Evolutionary conservation across 2,797 vertebrate genomes (phyloP).

Genomic region (Danio tinwini): DNA sequence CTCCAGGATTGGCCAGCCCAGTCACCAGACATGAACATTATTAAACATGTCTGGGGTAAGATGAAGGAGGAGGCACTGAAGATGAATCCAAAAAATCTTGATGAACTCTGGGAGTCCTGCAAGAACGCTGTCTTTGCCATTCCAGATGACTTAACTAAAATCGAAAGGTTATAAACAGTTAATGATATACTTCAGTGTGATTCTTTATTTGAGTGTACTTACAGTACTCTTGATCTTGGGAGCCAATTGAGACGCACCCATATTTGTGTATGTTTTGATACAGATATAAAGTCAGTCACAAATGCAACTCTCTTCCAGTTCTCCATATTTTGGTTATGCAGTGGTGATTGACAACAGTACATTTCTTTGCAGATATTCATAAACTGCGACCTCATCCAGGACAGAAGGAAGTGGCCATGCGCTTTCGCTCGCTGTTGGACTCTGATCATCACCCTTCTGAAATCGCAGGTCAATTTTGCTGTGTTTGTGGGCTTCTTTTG

Average conservation of each 20-base stretch:
- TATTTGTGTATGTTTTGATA: neutral
- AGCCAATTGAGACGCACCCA: neutral
- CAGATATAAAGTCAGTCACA: neutral
- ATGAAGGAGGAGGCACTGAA: no score
- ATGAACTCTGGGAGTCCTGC: no score
- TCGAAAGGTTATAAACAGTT: no score
- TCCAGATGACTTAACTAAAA: no score
- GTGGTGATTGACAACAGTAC: neutral
- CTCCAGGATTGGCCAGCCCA: no score
- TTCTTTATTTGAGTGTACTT: no score
- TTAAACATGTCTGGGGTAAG: no score
- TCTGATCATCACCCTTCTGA: conserved; percentile 97
- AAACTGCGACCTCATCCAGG: conserved; percentile 89
- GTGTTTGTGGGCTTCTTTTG: neutral
- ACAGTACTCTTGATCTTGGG: neutral
- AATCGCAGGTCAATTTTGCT: conserved; percentile 87
- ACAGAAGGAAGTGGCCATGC: conserved; percentile 91
- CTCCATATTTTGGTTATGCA: neutral
- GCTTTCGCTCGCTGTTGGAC: conserved; percentile 93
- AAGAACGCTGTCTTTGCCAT: no score
- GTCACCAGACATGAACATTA: no score
- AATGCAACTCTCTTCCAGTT: neutral
- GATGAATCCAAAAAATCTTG: no score
- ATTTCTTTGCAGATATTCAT: conserved; percentile 87
- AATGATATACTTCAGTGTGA: no score